A percentile compares a stretch with the other conserved stretches of the same genome.
Evolutionary conservation across 2,797 vertebrate species (phyloP).

Genomic region (Bucorvus abyssinicus): DNA sequence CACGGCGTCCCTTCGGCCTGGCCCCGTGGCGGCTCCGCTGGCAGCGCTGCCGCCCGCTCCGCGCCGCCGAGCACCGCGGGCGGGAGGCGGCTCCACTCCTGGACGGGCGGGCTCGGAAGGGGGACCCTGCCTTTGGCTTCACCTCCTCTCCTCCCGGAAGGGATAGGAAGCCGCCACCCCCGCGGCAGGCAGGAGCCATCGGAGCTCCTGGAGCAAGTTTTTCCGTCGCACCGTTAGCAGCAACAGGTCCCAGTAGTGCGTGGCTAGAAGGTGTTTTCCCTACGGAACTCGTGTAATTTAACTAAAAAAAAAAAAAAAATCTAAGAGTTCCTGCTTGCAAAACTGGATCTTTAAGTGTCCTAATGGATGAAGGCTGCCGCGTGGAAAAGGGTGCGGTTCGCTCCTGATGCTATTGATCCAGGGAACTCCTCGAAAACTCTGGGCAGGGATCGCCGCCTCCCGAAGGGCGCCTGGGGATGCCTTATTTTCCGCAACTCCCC

Average conservation of each 20-base stretch:
- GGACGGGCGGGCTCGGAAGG: neutral
- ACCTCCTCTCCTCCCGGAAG: neutral
- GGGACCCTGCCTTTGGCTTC: neutral
- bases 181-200: neutral
- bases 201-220: neutral
- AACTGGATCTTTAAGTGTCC: neutral
- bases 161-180: neutral
- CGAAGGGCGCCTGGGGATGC: neutral
- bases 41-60: neutral
- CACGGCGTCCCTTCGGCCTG: neutral
- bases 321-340: neutral
- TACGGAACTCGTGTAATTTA: neutral
- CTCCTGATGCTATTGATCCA: neutral
- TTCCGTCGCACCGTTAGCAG: neutral
- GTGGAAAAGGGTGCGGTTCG: neutral
- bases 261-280: neutral
- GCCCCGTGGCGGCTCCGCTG: neutral
- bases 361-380: neutral
- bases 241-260: neutral
- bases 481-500: neutral
- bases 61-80: neutral
- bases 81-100: neutral
- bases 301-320: no score
- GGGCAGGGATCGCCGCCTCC: neutral
- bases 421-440: neutral